Conservation (phyloP, 2,797 vertebrate species). For the Pseudochromis fuscus region DNA sequence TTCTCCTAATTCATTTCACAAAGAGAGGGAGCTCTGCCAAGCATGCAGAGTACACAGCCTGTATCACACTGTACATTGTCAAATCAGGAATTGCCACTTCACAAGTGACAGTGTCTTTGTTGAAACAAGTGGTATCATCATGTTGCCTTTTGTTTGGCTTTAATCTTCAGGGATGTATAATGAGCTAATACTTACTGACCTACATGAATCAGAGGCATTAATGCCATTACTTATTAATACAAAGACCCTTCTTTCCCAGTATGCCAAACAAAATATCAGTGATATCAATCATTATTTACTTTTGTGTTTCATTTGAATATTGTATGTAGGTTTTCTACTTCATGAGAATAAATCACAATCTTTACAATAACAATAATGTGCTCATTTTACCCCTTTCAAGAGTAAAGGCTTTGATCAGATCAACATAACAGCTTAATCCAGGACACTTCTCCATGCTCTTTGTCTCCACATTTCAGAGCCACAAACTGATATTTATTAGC, state of each 20-base stretch:
- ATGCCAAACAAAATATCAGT: neutral
- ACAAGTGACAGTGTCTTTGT: conserved; percentile 24
- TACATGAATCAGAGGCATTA: conserved; percentile 12
- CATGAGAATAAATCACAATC: conserved; percentile 34
- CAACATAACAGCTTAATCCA: conserved; percentile 34
- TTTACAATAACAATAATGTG: conserved; percentile 25
- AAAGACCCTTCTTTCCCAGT: neutral
- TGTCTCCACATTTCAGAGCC: conserved; percentile 49
- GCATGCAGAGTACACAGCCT: conserved; percentile 47
- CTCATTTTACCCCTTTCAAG: conserved; percentile 18
- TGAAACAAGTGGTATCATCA: conserved; percentile 13
- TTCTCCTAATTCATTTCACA: conserved; percentile 82
- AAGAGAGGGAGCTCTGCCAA: conserved; percentile 59
- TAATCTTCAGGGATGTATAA: conserved; percentile 18
- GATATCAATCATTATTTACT: neutral
- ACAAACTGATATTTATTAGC: conserved; percentile 69
- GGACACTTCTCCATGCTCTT: conserved; percentile 46
- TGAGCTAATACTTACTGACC: conserved; percentile 16
- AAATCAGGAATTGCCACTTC: conserved; percentile 53
- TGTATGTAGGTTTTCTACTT: too few relatives aligned
- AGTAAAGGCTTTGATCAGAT: conserved; percentile 38
- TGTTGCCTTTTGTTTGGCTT: conserved; percentile 25
- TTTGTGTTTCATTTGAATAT: neutral
- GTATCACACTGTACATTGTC: conserved; percentile 34
- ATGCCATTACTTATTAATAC: conserved; percentile 13